Conservation (phyloP, 2,888 invertebrate genomes). For the Amorpha juglandis region DNA sequence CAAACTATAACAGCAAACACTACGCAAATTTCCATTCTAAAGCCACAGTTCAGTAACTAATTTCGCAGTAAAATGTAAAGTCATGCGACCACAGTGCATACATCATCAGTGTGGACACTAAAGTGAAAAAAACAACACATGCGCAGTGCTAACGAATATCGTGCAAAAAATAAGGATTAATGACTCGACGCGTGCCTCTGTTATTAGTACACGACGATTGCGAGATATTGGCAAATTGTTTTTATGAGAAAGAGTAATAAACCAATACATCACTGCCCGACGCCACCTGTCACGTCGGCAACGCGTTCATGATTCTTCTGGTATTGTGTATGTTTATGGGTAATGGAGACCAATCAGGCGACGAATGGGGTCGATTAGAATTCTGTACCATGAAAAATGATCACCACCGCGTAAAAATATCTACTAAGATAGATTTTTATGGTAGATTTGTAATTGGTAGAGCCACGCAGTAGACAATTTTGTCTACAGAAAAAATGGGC, state of each 20-base stretch:
- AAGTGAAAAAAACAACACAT: conserved; percentile 10
- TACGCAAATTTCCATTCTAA: not conserved
- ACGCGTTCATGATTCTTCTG: no score
- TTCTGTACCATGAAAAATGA: no score
- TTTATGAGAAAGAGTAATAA: conserved; percentile 3
- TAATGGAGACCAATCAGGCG: no score
- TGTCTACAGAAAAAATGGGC: no score
- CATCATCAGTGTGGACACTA: conserved; percentile 4
- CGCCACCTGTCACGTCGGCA: not conserved
- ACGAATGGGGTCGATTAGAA: no score
- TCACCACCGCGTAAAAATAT: no score
- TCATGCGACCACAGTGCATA: conserved; percentile 10
- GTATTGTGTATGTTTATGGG: no score
- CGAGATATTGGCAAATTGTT: conserved; percentile 4
- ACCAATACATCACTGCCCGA: not conserved
- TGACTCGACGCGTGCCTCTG: conserved; percentile 3
- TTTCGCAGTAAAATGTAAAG: not conserved
- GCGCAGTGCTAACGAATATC: not conserved
- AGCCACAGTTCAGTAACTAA: not conserved
- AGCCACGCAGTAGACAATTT: no score
- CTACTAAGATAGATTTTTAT: no score
- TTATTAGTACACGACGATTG: not conserved
- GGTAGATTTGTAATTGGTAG: no score
- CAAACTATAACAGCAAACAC: not conserved
- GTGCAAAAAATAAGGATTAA: conserved; percentile 9